phyloP scores from a whole-genome alignment of 92 coral and sea anemone species.

The Nematostella vectensis region DNA sequence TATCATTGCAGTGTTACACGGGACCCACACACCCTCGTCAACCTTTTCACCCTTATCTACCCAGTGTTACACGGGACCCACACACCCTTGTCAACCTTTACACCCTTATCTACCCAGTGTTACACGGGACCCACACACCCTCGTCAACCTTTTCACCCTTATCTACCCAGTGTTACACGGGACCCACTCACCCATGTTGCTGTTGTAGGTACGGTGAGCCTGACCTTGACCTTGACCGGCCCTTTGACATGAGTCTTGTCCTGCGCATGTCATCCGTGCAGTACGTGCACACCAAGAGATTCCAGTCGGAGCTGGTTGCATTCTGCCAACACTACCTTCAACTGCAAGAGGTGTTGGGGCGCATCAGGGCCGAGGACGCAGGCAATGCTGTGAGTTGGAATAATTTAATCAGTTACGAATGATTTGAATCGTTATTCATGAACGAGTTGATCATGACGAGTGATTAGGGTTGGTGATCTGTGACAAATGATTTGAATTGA shows the following conservation, averaged over 20 bases:
- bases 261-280: slow-evolving; percentile 96
- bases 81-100: too few species aligned
- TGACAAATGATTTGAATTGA: background rate
- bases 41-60: too few species aligned
- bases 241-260: slow-evolving; percentile 73
- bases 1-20: too few species aligned
- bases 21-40: too few species aligned
- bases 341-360: slow-evolving; percentile 86
- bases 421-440: too few species aligned
- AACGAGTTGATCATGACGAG: background rate
- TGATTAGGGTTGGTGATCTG: background rate
- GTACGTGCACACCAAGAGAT: slow-evolving; percentile 93
- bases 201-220: slow-evolving; percentile 65
- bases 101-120: too few species aligned
- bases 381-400: slow-evolving; percentile 69
- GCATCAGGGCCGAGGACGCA: slow-evolving; percentile 93
- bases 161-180: too few species aligned
- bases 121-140: too few species aligned
- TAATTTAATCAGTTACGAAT: background rate
- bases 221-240: slow-evolving; percentile 63
- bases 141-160: too few species aligned
- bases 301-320: slow-evolving; percentile 93
- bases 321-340: slow-evolving; percentile 87
- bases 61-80: too few species aligned
- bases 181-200: too few species aligned